Base-by-base conservation (phyloP, 2,797 vertebrate species). In the Mormyrus hasselquistii region DNA sequence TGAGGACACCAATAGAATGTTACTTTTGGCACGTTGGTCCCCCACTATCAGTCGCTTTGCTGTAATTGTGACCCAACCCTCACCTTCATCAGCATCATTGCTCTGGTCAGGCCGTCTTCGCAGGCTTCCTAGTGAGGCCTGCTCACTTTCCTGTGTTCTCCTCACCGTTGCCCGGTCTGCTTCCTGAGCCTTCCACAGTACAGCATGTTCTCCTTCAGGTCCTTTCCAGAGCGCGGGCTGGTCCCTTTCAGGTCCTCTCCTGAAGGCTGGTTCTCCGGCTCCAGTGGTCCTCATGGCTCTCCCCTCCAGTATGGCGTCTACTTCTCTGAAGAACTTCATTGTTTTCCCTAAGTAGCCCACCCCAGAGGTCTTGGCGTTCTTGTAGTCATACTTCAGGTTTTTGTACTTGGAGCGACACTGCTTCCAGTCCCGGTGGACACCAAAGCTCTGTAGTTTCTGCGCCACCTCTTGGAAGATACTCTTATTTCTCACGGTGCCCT, bases 331-430 rank as follows among this genome's bases (percentile, higher is more conserved):
- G 94, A 98, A 98, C 93, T 96, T 97, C 97, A 97, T 98, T 83
- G 94, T 96, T 90, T 95, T 97, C 49, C 94, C 95, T 0, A 95
- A 94, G 76, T 94, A 94, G 16, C 95, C 95, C 1, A 91, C 92
- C 0, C 94, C 95, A 14, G 95, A 94, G 29, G 93, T 96, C 91
- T 94, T 97, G 2, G 97, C 94, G 0, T 94, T 97, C 92, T 97
- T 98, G 92, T 97, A 97, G 94, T 99, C 97, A 0, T 98, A 98
- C 90, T 98, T 98, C 89, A 98, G 92, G 92, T 98, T 99, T 95
- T 98, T 98, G 90, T 98, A 97, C 89, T 99, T 99, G 16, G 97
- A 98, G 29, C 97, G 97, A 88, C 97, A 98, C 85, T 98, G 97
- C 90, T 97, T 98, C 97, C 97, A 97, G 94, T 98, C 97, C 91